phyloP scores from a whole-genome alignment of 2,888 invertebrate species.

The Pseudococcus jackbeardsleyi region DNA sequence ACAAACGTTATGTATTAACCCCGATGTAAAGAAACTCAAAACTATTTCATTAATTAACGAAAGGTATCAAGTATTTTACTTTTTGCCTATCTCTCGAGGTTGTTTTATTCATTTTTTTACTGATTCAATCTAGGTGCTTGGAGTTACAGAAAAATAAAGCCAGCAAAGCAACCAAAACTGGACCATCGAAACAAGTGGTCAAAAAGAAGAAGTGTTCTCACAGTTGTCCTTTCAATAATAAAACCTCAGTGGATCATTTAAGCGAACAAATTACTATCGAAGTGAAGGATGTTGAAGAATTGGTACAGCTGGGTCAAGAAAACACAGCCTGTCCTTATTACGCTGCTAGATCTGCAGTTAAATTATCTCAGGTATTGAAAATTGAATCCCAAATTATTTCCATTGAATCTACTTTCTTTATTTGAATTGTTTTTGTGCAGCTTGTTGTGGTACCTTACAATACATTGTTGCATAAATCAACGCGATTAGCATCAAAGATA shows the following conservation, averaged over 20 bases:
- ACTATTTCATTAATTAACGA: slow-evolving; percentile 90
- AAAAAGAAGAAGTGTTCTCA: slow-evolving; percentile 75
- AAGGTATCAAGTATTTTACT: slow-evolving; percentile 71
- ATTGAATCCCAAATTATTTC: background rate
- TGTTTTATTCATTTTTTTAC: slow-evolving; percentile 66
- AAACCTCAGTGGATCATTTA: slow-evolving; percentile 75
- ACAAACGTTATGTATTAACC: slow-evolving; percentile 91
- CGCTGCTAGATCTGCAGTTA: slow-evolving; percentile 84
- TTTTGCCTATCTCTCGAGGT: background rate
- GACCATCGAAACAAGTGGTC: slow-evolving; percentile 74
- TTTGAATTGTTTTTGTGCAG: slow-evolving; percentile 68
- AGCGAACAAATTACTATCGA: slow-evolving; percentile 78
- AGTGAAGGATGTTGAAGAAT: slow-evolving; percentile 90
- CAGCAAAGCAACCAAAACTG: slow-evolving; percentile 73
- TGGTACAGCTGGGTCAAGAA: slow-evolving; percentile 78
- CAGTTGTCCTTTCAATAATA: slow-evolving; percentile 80
- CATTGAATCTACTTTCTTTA: background rate
- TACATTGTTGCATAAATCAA: slow-evolving; percentile 82
- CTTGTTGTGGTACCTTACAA: slow-evolving; percentile 84
- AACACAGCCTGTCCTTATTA: slow-evolving; percentile 94
- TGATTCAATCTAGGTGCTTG: slow-evolving; percentile 75
- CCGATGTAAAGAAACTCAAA: slow-evolving; percentile 80
- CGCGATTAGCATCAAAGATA: slow-evolving; percentile 81
- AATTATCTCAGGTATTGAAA: slow-evolving; percentile 79
- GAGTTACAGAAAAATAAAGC: slow-evolving; percentile 82